Evolutionary conservation across 2,797 vertebrate genomes (phyloP).

Genomic region (Pseudomugil gertrudae): DNA sequence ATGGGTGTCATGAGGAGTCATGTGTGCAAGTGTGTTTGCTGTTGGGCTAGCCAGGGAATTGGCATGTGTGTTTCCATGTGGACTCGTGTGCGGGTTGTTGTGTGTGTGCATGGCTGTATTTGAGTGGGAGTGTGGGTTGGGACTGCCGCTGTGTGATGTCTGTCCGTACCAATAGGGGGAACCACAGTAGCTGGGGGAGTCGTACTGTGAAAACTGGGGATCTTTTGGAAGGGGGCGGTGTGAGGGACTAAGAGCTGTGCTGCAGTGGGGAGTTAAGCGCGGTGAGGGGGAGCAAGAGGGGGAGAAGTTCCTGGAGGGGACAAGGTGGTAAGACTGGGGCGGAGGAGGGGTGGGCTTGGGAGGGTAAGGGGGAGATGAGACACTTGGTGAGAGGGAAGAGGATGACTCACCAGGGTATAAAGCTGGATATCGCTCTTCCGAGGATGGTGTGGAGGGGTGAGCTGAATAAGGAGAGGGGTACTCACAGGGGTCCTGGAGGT

Average conservation of each 20-base stretch:
- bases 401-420: constrained; percentile 91
- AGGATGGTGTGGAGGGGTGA: constrained; percentile 96
- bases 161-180: constrained; percentile 96
- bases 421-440: constrained; percentile 93
- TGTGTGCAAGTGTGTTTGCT: constrained; percentile 60
- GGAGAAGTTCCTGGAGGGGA: constrained; percentile 91
- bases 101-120: constrained; percentile 64
- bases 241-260: constrained; percentile 81
- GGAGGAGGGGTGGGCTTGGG: constrained; percentile 82
- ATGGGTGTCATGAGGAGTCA: constrained; percentile 65
- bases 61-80: constrained; percentile 73
- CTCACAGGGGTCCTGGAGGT: constrained; percentile 93
- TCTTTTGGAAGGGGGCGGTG: constrained; percentile 81
- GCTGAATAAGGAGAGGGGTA: constrained; percentile 96
- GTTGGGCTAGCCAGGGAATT: constrained; percentile 62
- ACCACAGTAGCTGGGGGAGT: constrained; percentile 95
- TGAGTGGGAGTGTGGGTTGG: constrained; percentile 86
- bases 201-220: constrained; percentile 93
- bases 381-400: constrained; percentile 87
- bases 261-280: constrained; percentile 83
- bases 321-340: constrained; percentile 84
- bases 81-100: constrained; percentile 80
- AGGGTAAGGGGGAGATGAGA: constrained; percentile 91
- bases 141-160: constrained; percentile 88
- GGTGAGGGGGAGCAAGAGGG: constrained; percentile 93